phyloP scores from a whole-genome alignment of 2,797 vertebrate species.

The Iguana delicatissima region DNA sequence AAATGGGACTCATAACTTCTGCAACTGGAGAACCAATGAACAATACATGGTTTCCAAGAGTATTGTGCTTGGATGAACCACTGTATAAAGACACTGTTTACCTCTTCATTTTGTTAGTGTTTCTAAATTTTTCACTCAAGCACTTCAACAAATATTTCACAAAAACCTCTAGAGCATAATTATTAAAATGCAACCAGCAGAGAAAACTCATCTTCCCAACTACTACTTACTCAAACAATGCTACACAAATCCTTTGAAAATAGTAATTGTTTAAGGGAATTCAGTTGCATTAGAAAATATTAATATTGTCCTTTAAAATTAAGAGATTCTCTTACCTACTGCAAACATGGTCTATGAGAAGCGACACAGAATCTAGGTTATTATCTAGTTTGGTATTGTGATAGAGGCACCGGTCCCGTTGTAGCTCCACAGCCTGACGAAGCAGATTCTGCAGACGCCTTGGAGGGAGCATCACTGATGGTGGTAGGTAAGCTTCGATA shows the following conservation, averaged over 20 bases:
- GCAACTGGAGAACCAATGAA: neutral
- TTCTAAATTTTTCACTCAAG: neutral
- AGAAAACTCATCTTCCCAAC: neutral
- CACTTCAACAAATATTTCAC: neutral
- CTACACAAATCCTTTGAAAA: neutral
- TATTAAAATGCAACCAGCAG: neutral
- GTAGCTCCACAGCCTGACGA: conserved; percentile 95
- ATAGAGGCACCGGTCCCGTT: conserved; percentile 98
- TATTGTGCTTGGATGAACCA: neutral
- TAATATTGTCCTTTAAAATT: neutral
- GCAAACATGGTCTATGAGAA: conserved; percentile 97
- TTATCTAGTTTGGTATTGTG: conserved; percentile 98
- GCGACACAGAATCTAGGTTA: conserved; percentile 94
- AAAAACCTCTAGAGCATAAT: neutral
- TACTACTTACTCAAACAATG: neutral
- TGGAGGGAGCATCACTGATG: conserved; percentile 98
- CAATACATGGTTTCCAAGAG: neutral
- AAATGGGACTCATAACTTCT: neutral
- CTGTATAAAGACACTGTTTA: neutral
- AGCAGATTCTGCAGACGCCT: conserved; percentile 96
- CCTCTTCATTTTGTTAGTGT: neutral
- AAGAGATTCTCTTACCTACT: conserved; percentile 88
- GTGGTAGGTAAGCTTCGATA: conserved; percentile 92
- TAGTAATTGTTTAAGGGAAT: neutral
- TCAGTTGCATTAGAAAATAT: neutral